Conservation (phyloP, 2,113 vertebrate species). For the Petromus typicus region DNA sequence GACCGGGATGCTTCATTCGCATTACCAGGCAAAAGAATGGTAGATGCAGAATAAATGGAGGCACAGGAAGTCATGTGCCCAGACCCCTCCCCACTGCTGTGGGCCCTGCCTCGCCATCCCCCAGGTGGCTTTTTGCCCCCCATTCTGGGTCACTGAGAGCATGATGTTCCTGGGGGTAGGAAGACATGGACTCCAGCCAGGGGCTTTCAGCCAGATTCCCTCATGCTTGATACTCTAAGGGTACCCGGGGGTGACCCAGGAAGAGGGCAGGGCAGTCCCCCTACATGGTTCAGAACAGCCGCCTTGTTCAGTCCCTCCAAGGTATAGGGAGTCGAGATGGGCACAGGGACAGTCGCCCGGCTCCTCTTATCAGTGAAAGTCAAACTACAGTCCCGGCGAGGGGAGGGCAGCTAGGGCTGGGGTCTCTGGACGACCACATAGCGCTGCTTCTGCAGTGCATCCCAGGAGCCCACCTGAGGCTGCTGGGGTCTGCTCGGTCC, state of each 20-base stretch:
- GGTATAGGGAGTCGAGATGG: neutral
- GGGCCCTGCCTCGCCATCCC: neutral
- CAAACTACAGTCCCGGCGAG: neutral
- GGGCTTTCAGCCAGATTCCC: neutral
- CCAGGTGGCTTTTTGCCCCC: too few relatives aligned
- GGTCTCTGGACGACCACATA: neutral
- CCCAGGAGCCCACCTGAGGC: neutral
- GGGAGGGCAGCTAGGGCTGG: neutral
- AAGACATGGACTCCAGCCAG: rapidly evolving
- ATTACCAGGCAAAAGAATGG: neutral
- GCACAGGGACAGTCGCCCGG: neutral
- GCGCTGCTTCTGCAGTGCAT: too few relatives aligned
- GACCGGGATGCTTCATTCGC: neutral
- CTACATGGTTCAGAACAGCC: neutral
- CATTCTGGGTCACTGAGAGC: too few relatives aligned
- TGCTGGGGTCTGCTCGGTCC: neutral
- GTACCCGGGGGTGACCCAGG: neutral
- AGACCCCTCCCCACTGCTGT: too few relatives aligned
- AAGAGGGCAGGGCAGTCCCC: neutral
- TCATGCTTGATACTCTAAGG: neutral
- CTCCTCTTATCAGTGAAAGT: neutral
- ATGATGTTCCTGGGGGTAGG: neutral
- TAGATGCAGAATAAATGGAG: neutral
- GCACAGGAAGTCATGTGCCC: neutral
- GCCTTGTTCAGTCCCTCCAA: neutral